These are phyloP conservation scores for Phania funesta DNA, from an alignment of 2,888 invertebrate species.

Conservation along the genomic window DNA sequence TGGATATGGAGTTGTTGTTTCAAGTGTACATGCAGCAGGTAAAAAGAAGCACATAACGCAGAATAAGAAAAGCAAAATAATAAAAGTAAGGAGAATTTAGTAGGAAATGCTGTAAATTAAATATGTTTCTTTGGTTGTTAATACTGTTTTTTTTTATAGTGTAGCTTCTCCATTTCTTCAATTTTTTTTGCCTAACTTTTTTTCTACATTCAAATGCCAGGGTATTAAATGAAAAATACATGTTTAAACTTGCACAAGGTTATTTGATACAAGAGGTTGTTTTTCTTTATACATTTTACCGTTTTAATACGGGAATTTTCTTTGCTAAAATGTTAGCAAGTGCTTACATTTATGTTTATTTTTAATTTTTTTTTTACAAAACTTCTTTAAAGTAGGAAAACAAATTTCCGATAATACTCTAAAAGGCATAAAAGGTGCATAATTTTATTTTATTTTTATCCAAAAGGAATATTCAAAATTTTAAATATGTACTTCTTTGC, in stretches of 20 bases:
- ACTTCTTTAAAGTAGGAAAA: conserved; percentile 9
- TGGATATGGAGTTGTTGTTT: conserved; percentile 53
- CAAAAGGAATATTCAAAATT: conserved; percentile 25
- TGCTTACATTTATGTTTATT: neutral
- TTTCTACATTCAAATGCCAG: conserved; percentile 60
- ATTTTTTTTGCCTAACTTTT: conserved; percentile 4
- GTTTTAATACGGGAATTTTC: conserved; percentile 64
- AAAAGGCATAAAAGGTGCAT: conserved; percentile 49
- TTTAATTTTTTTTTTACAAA: neutral
- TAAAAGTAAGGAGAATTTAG: conserved; percentile 40
- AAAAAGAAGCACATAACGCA: conserved; percentile 24
- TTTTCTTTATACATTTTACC: conserved; percentile 62
- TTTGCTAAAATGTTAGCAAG: neutral
- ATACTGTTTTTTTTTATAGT: conserved; percentile 23
- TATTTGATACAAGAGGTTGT: conserved; percentile 65
- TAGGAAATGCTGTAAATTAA: conserved; percentile 67
- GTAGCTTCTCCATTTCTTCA: conserved; percentile 7
- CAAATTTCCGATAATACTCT: conserved; percentile 45
- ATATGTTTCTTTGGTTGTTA: conserved; percentile 54
- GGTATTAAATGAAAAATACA: conserved; percentile 64
- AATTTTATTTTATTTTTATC: neutral
- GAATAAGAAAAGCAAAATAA: conserved; percentile 33
- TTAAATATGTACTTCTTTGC: conserved; percentile 6
- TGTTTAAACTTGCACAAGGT: conserved; percentile 66
- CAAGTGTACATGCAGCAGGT: conserved; percentile 10